Evolutionary conservation across 2,113 vertebrate species (phyloP), one percentile per base, ranked within the genome.

Genomic region (Sula dactylatra): DNA sequence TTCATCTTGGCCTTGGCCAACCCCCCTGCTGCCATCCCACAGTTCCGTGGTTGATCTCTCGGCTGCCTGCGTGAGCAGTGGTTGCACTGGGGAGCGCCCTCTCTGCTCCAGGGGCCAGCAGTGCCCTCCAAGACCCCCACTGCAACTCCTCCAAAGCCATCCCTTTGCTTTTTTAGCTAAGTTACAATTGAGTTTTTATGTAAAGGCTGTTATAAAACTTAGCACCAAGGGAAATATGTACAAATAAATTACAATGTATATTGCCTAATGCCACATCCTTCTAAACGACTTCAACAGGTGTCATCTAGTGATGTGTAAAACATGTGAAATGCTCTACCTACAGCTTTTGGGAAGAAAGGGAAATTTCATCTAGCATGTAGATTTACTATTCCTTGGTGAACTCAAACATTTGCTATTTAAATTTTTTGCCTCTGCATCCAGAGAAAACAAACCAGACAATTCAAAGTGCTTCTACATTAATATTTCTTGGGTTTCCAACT

Each of bases 151-250:
- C 52, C 50, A 25, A 40, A 74, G 32, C 26, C 6, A 0, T 6
- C 22, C 31, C 17, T 54, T 59, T 7, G 29, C 18, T 16, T 19
- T 31, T 11, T 19, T 12, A 62, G 29, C 40, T 8, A 11, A 29
- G 29, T 15, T 38, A 12, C 1, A 0, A 1, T 1, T 4, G 2
- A 67, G 65, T 1, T 6, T 25, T 12, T 4, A 10, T 26, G 11
- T 2, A 1, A 59, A 44, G 61, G 13, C 66, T 69, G 34, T 4
- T 3, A 3, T 0, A 32, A 71, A 59, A 8, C 59, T 2, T 5
- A 20, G 52, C 27, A 18, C 58, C 44, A 4, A 47, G 22, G 32
- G 54, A 59, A 34, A 11, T 1, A 4, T 4, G 8, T 36, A 16
- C 12, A 17, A 82, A 52, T 29, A 47, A 34, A 31, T 4, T 9